Base-by-base conservation (phyloP, 2,797 vertebrate genomes). In the Meda fulgida region DNA sequence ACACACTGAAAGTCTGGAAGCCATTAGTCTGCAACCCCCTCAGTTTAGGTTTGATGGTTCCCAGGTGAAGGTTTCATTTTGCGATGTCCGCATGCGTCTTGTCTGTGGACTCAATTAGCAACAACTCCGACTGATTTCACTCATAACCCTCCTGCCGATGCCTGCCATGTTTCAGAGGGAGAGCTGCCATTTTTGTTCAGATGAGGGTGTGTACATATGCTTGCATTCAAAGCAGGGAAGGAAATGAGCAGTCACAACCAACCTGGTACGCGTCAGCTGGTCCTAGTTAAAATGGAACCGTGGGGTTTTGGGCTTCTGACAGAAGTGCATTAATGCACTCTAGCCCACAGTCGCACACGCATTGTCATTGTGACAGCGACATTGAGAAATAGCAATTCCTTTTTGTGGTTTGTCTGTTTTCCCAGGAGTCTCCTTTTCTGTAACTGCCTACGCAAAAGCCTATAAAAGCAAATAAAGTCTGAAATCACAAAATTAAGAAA, bases 121-220 rank as follows among this genome's bases (percentile, higher is more conserved):
- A 97, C 96, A 97, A 98, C 96, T 97, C 96, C 94, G 95, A 97
- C 96, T 97, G 96, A 98, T 97, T 97, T 96, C 93, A 93, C 94
- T 96, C 95, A 93, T 92, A 96, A 96, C 96, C 95, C 83, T 87
- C 69, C 75, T 0, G 66, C 67, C 55, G 48, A 78, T 70, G 65
- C 36, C 80, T 84, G 77, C 77, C 69, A 84, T 81, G 71, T 84
- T 87, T 81, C 53, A 71, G 78, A 70, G 53, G 8, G 6, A 40
- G 29, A 80, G n/a, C 83, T 85, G 73, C 75, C 55, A 38, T 58
- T 83, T 71, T 31, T 26, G 0, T 36, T 78, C 65, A 63, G 16
- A 81, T 8, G 34, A 38, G 53, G 16, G 69, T 71, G 26, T 36
- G 36, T 72, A 48, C 29, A 26, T 21, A 72, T 7, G 43, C 53